Evolutionary conservation across 2,888 invertebrate species (phyloP), one percentile per base, ranked within the genome.

Genomic region (Drosophila engyochracea): DNA sequence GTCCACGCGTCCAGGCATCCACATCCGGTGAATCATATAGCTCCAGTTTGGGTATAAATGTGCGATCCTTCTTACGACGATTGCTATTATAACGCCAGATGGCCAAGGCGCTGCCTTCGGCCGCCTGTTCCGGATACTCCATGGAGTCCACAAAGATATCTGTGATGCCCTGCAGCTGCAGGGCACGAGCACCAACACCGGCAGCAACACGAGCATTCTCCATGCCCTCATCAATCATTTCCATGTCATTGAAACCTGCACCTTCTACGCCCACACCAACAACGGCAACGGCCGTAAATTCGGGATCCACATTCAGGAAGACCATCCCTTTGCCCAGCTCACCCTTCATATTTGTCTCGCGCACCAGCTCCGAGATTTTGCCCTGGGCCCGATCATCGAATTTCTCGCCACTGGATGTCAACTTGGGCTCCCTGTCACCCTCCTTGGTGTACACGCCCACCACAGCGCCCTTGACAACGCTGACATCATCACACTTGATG

Each of bases 121-220:
- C 96, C 0, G 96, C 95, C 86, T 96, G 96, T 91, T 96, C 95
- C 0, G 95, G 94, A 91, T 95, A 94, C 4, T 95, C 95, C 93
- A 96, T 94, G 0, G 95, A 94, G 89, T 96, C 96, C 12, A 96
- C 94, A 60, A 94, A 92, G 7, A 96, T 94, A 60, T 94, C 93
- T 9, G 93, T 93, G 49, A 95, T 94, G 1, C 94, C 94, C 79
- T 94, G 93, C 63, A 92, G 74, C 71, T 94, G 93, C 33, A 95
- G 81, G 7, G 93, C 91, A 5, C 94, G 93, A 0, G 94, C 94
- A 0, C 94, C 95, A 61, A 94, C 94, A 70, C 96, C 96, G n/a
- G 96, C 95, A 5, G 96, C 97, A 58, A 94, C 91, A 49, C 97
- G 94, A 22, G 96, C 94, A 86, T 95, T 95, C 91, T 97, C 97